A percentile compares a stretch with the other conserved stretches of the same genome.
phyloP scores from a whole-genome alignment of 2,888 invertebrate genomes.

The Polydrusus tereticollis region DNA sequence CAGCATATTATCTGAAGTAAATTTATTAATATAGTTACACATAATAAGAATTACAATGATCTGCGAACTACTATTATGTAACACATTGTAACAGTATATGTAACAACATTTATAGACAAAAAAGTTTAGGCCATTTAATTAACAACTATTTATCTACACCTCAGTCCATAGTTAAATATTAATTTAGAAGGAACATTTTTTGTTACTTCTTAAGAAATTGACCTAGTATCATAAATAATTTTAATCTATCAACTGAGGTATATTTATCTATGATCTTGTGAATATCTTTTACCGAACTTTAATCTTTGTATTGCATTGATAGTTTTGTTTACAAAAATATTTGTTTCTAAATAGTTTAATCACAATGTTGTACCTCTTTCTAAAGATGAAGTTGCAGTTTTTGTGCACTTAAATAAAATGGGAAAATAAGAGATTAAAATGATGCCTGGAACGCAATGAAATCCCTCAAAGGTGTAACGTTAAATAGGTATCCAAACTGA shows the following conservation, averaged over 20 bases:
- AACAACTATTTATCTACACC: constrained; percentile 26
- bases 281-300: not conserved
- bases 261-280: not conserved
- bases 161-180: constrained; percentile 18
- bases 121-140: constrained; percentile 51
- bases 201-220: not conserved
- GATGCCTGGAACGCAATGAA: not conserved
- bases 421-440: not conserved
- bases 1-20: not conserved
- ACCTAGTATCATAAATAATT: not conserved
- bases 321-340: constrained; percentile 40
- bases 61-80: constrained; percentile 61
- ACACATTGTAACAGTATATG: constrained; percentile 61
- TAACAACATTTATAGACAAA: constrained; percentile 62
- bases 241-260: constrained; percentile 1
- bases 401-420: not conserved
- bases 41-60: constrained; percentile 62
- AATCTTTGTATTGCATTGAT: constrained; percentile 37
- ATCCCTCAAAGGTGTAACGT: too few species aligned
- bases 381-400: not conserved
- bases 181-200: not conserved
- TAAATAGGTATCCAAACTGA: too few species aligned
- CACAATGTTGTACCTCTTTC: constrained; percentile 30
- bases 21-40: constrained; percentile 54
- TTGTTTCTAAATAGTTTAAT: constrained; percentile 38